Evolutionary conservation across 2,888 invertebrate species (phyloP).

Genomic region (Drosophila seclusa): DNA sequence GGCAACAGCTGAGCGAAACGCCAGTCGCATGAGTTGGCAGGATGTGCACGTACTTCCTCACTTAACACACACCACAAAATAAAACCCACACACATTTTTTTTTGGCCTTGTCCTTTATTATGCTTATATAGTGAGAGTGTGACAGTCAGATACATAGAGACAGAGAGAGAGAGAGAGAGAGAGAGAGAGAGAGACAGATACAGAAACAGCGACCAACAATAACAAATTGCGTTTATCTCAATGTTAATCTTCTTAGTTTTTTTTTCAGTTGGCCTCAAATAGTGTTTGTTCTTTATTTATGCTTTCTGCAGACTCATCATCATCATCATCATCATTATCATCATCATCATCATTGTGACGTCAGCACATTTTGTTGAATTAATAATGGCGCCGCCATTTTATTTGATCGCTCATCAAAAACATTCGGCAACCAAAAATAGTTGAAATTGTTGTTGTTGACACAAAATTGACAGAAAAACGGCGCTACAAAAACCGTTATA

Average conservation of each 20-base stretch:
- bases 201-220: constrained; percentile 16
- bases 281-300: constrained; percentile 13
- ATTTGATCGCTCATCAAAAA: background rate
- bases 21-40: constrained; percentile 25
- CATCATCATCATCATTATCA: constrained; percentile 21
- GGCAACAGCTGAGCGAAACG: constrained; percentile 64
- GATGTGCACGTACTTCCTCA: constrained; percentile 27
- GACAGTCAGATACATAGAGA: constrained; percentile 12
- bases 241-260: constrained; percentile 14
- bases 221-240: constrained; percentile 52
- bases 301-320: constrained; percentile 36
- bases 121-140: constrained; percentile 22
- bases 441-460: constrained; percentile 2
- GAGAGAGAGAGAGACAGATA: constrained; percentile 6
- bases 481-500: background rate
- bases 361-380: constrained; percentile 33
- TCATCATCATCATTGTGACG: constrained; percentile 30
- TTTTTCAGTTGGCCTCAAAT: constrained; percentile 19
- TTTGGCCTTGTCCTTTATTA: constrained; percentile 56
- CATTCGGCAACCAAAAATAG: constrained; percentile 31
- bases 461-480: constrained; percentile 21
- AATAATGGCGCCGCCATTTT: constrained; percentile 17
- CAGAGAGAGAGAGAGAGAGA: constrained; percentile 7
- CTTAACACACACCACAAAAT: constrained; percentile 9
- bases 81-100: constrained; percentile 30